These are phyloP conservation scores for Cynopterus sphinx DNA, from an alignment of 2,797 vertebrate genomes.

Conservation along the genomic window DNA sequence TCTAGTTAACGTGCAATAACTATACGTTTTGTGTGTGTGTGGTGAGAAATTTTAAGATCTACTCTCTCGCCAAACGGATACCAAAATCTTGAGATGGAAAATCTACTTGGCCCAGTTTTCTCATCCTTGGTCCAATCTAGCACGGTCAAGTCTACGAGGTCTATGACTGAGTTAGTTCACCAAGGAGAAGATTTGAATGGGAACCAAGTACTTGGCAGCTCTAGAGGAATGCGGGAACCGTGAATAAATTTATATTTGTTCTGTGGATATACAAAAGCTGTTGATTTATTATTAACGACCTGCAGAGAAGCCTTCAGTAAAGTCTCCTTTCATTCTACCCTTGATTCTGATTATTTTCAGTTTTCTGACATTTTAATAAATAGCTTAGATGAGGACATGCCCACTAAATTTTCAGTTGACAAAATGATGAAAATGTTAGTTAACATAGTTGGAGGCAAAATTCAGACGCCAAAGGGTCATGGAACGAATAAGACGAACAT, in stretches of 20 bases:
- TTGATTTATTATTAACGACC: not conserved
- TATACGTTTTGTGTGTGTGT: no score
- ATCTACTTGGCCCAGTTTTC: not conserved
- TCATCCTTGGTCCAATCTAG: not conserved
- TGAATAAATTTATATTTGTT: not conserved
- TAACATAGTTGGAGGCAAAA: conserved; percentile 11
- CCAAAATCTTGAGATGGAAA: not conserved
- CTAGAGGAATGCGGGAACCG: not conserved
- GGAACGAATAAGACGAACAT: not conserved
- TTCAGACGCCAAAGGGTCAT: conserved; percentile 2
- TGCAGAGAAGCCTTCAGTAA: not conserved
- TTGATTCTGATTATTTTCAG: not conserved
- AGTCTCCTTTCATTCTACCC: not conserved
- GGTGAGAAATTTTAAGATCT: not conserved
- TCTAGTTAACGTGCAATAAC: not conserved
- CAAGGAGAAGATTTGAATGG: not conserved
- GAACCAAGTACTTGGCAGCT: not conserved
- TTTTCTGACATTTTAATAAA: conserved; percentile 12
- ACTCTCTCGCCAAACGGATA: not conserved
- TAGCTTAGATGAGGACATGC: not conserved
- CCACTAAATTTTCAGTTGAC: not conserved
- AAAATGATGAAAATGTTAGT: not conserved
- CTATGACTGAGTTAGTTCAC: not conserved
- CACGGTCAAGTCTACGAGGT: not conserved
- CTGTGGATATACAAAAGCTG: not conserved